Conservation (phyloP, 2,888 invertebrate genomes). For the Augochlorella aurata region DNA sequence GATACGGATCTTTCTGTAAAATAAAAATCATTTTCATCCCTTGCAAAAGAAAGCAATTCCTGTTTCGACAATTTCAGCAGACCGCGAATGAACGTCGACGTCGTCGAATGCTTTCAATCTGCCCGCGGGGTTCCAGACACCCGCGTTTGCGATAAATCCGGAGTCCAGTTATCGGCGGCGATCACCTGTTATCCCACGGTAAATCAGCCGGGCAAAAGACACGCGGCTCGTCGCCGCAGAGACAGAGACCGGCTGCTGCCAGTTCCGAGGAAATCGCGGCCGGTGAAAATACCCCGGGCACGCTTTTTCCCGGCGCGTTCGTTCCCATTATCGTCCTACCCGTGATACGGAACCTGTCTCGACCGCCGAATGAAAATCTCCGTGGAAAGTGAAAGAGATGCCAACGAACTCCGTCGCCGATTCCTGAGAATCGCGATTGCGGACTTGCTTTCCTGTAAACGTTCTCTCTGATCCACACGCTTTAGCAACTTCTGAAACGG, state of each 20-base stretch:
- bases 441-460: background rate
- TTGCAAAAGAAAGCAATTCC: no score
- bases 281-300: background rate
- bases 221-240: background rate
- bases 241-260: background rate
- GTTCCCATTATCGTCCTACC: constrained; percentile 40
- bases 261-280: background rate
- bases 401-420: constrained; percentile 3
- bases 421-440: background rate
- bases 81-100: no score
- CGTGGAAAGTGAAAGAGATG: constrained; percentile 33
- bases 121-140: no score
- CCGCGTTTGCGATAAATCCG: no score
- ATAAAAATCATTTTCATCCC: no score
- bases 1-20: no score
- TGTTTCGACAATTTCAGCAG: no score
- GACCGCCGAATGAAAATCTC: constrained; percentile 24
- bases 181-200: no score
- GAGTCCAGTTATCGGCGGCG: no score
- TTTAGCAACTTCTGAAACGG: no score
- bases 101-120: no score
- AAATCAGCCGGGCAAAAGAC: background rate
- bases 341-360: constrained; percentile 30
- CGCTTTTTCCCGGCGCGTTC: background rate
- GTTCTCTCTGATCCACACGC: no score